Evolutionary conservation across 2,888 invertebrate species (phyloP).

Genomic region (Lasioglossum leucozonium): DNA sequence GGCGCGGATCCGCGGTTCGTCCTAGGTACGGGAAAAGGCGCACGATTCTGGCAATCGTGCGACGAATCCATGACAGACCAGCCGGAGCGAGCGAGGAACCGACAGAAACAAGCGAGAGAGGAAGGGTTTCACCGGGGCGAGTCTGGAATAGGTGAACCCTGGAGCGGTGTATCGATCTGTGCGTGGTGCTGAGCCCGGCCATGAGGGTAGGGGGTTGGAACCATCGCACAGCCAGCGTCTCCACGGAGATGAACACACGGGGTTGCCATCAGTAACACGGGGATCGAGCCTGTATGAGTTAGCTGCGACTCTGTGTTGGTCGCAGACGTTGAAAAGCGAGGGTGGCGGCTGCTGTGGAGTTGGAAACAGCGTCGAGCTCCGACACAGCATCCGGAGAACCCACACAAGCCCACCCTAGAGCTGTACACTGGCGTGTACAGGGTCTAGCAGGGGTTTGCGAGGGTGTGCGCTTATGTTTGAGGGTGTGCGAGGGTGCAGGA

Average conservation of each 20-base stretch:
- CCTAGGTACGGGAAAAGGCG: background rate
- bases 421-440: background rate
- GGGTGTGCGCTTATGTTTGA: background rate
- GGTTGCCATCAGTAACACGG: background rate
- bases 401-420: background rate
- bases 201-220: constrained; percentile 6
- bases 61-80: background rate
- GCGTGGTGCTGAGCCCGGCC: constrained; percentile 52
- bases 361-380: background rate
- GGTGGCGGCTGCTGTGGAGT: constrained; percentile 1
- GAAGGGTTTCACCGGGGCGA: constrained; percentile 9
- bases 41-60: constrained; percentile 8
- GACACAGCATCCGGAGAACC: constrained; percentile 6
- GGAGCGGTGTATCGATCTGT: constrained; percentile 67
- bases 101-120: background rate
- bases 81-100: background rate
- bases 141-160: constrained; percentile 53
- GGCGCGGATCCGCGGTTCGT: background rate
- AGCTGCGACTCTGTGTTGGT: background rate
- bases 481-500: background rate
- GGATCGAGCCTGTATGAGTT: background rate
- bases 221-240: constrained; percentile 22
- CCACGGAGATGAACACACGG: constrained; percentile 36
- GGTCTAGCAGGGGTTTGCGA: background rate
- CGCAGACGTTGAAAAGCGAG: constrained; percentile 10